Conservation (phyloP, 2,888 invertebrate genomes). For the Notocelia uddmanniana region DNA sequence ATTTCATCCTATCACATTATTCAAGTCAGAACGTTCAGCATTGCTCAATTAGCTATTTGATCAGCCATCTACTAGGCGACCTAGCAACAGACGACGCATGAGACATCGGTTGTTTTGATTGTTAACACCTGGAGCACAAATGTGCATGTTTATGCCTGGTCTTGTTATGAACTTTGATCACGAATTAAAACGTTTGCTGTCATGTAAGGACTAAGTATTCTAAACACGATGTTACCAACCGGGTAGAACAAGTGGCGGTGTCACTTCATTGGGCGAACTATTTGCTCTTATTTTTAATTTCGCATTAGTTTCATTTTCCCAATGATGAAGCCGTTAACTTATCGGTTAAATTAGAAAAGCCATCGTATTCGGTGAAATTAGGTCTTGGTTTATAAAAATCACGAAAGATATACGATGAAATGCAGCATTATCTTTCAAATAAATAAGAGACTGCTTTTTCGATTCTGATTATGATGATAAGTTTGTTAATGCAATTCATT, state of each 20-base stretch:
- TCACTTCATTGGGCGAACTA: too few relatives aligned
- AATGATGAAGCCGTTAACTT: too few relatives aligned
- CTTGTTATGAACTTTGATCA: constrained; percentile 56
- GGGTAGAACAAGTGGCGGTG: too few relatives aligned
- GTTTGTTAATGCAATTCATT: constrained; percentile 11
- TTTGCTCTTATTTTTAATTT: too few relatives aligned
- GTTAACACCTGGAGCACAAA: constrained; percentile 67
- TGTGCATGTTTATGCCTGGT: constrained; percentile 59
- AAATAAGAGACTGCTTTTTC: constrained; percentile 8
- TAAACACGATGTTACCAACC: constrained; percentile 19
- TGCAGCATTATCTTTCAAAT: constrained; percentile 4
- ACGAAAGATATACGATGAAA: too few relatives aligned
- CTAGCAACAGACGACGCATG: constrained; percentile 46
- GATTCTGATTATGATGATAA: constrained; percentile 17
- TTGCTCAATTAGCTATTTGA: constrained; percentile 4
- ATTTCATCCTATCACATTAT: too few relatives aligned
- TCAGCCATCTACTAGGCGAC: constrained; percentile 14
- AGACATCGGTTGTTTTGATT: constrained; percentile 66
- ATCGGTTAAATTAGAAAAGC: too few relatives aligned
- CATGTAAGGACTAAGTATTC: constrained; percentile 35
- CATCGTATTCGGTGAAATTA: too few relatives aligned
- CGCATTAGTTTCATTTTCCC: too few relatives aligned
- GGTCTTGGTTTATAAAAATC: too few relatives aligned
- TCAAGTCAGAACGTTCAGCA: neutral
- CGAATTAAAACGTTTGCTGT: constrained; percentile 64